Base-by-base conservation (phyloP, 2,888 invertebrate genomes). In the Phania funesta region DNA sequence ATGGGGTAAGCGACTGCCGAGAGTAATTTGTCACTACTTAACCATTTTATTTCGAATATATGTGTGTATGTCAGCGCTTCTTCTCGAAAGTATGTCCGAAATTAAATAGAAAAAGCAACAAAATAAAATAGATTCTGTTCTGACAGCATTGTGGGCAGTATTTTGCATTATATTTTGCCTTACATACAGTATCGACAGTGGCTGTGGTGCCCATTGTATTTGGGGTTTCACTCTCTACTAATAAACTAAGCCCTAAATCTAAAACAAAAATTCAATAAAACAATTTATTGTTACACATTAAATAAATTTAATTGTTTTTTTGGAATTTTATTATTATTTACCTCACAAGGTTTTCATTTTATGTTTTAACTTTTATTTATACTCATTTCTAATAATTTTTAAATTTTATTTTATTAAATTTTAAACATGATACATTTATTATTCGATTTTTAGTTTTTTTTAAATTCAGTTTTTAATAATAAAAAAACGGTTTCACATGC, bases 351-450 rank as follows among this genome's bases (percentile, higher is more conserved):
- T 73, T 67, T 60, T 71, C 32, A 20, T 22, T 38, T 22, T 32
- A 64, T 60, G 3, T 67, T 64, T 60, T 29, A 32, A 68, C 20
- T 48, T 56, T 32, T 70, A 3, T 67, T 62, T 68, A 74, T 80
- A 54, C 16, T 74, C 20, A 68, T 68, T 62, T 56, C 68, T 68
- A 79, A 79, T 52, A 80, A 56, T 80, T 20, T 56, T 64, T 64
- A 64, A 62, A 68, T 64, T 35, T 52, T 68, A 46, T 60, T n/a
- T n/a, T 62, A 68, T 52, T 79, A 50, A 74, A 74, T 60, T 68
- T 74, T 68, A 68, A 74, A 80, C 74, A 74, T 80, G 74, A 80
- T 80, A 80, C 79, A 80, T 68, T 80, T 68, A 68, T 62, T 80
- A 74, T 68, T 68, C 68, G 56, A 73, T 38, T 71, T 48, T 52